phyloP scores from a whole-genome alignment of 1,140 invertebrate genomes.

The Homarus americanus region DNA sequence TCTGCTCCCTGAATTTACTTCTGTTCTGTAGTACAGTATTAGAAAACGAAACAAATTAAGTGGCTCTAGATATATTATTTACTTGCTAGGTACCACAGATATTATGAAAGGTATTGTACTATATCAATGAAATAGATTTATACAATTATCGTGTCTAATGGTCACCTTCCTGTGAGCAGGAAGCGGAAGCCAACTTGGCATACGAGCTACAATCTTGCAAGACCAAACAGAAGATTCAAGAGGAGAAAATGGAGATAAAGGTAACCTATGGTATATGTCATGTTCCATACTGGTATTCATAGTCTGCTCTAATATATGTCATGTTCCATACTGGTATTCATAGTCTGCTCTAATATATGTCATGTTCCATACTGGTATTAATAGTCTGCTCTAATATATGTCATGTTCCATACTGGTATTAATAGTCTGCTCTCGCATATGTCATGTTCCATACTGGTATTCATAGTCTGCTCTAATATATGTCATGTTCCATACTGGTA shows the following conservation, averaged over 20 bases:
- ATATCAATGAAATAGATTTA: no score
- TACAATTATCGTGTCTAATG: no score
- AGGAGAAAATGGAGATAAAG: slow-evolving; percentile 92
- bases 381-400: background rate
- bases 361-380: background rate
- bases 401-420: no score
- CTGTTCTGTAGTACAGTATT: no score
- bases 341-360: background rate
- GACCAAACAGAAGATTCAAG: slow-evolving; percentile 95
- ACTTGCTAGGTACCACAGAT: no score
- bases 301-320: background rate
- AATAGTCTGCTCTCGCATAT: background rate
- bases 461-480: no score
- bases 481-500: no score
- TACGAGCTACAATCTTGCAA: slow-evolving; percentile 96
- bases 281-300: background rate
- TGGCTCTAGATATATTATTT: no score
- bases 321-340: no score
- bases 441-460: background rate
- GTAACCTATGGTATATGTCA: background rate
- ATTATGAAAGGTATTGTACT: no score
- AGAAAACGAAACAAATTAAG: no score
- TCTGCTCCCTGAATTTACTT: no score
- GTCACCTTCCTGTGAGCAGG: slow-evolving; percentile 77
- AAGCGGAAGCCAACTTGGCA: slow-evolving; percentile 97